Percentiles rank a stretch among this genome's conserved stretches.
These are phyloP conservation scores for Trisateles emortualis DNA, from an alignment of 2,888 invertebrate genomes.

Conservation along the genomic window DNA sequence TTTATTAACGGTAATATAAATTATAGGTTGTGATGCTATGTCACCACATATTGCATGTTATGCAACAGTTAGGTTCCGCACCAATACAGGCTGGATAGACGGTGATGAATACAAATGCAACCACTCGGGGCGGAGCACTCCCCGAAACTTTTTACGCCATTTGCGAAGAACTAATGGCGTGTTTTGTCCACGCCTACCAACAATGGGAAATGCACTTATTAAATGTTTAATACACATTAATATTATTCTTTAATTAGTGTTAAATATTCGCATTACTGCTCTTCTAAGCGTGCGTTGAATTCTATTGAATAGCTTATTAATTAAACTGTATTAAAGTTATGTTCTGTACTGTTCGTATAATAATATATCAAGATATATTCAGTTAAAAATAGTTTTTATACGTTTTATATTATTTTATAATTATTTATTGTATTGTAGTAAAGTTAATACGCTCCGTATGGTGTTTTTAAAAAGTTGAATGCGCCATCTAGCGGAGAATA, in stretches of 20 bases:
- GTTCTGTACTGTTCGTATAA: too few species aligned
- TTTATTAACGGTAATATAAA: constrained; percentile 35
- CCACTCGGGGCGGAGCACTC: constrained; percentile 57
- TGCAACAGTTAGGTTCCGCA: constrained; percentile 62
- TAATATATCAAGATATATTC: too few species aligned
- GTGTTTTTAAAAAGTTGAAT: background rate
- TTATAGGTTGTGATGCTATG: constrained; percentile 32
- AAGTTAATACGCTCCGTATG: constrained; percentile 17
- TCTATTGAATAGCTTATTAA: background rate
- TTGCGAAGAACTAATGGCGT: constrained; percentile 66
- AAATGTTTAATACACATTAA: constrained; percentile 50
- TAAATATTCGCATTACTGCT: constrained; percentile 24
- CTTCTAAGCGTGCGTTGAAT: constrained; percentile 8
- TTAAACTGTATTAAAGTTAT: too few species aligned
- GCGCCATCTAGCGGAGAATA: constrained; percentile 65
- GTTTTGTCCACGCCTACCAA: constrained; percentile 60
- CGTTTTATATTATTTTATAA: background rate
- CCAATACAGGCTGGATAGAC: constrained; percentile 44
- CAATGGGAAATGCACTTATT: constrained; percentile 59
- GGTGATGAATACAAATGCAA: constrained; percentile 66
- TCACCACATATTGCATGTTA: constrained; percentile 62
- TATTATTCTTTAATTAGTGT: constrained; percentile 51
- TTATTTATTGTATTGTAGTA: background rate
- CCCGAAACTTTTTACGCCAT: constrained; percentile 62
- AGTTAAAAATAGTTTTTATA: too few species aligned